Conservation (phyloP, 2,797 vertebrate species). For the Sylvilagus floridanus region DNA sequence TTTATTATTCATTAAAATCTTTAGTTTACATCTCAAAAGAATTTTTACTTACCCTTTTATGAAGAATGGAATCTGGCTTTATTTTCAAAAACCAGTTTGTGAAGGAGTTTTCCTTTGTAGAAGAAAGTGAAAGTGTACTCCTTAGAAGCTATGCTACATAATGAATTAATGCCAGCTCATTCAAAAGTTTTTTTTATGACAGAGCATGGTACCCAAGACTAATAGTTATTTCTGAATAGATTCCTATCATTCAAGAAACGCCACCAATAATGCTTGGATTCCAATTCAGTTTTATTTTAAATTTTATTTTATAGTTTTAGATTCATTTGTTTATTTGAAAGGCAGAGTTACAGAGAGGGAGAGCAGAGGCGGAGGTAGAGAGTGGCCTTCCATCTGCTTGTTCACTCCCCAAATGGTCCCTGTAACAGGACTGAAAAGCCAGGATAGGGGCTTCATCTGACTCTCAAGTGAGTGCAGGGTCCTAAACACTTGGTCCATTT, state of each 20-base stretch:
- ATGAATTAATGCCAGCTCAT: not conserved
- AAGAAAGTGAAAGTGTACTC: constrained; percentile 18
- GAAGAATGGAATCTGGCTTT: constrained; percentile 36
- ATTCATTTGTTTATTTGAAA: too few species aligned
- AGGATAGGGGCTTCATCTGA: too few species aligned
- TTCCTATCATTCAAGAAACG: constrained; percentile 15
- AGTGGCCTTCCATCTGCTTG: too few species aligned
- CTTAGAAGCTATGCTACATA: not conserved
- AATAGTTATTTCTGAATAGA: not conserved
- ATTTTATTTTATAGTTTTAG: too few species aligned
- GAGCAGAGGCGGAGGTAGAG: too few species aligned
- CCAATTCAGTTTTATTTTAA: not conserved
- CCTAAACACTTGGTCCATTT: too few species aligned
- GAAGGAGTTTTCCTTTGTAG: constrained; percentile 30
- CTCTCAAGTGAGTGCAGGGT: too few species aligned
- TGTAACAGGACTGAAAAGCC: too few species aligned
- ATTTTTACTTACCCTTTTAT: not conserved
- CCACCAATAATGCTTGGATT: not conserved
- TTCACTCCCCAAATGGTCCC: too few species aligned
- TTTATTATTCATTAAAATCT: constrained; percentile 5
- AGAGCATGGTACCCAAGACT: not conserved
- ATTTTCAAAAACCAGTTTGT: constrained; percentile 47
- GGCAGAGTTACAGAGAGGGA: too few species aligned
- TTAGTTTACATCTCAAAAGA: constrained; percentile 26
- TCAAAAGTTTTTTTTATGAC: not conserved